Conservation (phyloP, 2,888 invertebrate species). For the Spisula subtruncata region DNA sequence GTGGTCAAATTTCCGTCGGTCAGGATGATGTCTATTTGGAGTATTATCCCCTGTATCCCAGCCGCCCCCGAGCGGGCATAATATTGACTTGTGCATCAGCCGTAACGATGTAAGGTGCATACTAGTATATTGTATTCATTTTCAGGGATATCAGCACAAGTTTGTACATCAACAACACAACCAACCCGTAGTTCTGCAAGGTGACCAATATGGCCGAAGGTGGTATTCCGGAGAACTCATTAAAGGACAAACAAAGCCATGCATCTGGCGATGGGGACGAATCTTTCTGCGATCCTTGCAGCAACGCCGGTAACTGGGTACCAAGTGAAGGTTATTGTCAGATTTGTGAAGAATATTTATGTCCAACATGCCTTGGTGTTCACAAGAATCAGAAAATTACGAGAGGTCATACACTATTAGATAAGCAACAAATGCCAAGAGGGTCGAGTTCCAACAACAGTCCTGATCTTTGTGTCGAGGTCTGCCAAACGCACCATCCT, state of each 20-base stretch:
- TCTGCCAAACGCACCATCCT: neutral
- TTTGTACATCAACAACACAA: no score
- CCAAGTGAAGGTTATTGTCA: neutral
- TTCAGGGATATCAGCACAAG: no score
- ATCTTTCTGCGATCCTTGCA: neutral
- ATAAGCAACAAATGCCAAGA: neutral
- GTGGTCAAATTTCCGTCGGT: no score
- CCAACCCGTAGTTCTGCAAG: no score
- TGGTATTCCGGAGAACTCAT: no score
- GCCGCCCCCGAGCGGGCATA: no score
- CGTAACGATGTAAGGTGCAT: no score
- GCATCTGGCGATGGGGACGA: neutral
- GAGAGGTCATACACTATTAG: neutral
- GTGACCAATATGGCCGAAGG: no score
- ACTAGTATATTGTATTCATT: no score
- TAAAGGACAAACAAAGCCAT: neutral
- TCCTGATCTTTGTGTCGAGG: neutral
- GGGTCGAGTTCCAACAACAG: neutral
- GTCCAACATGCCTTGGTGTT: neutral
- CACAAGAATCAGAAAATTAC: neutral
- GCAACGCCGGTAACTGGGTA: neutral
- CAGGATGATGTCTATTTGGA: no score
- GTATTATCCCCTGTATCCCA: no score
- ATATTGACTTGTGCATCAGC: no score
- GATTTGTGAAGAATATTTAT: neutral